These are phyloP conservation scores for Aspidapion aeneum DNA, from an alignment of 2,888 invertebrate genomes.

Conservation along the genomic window DNA sequence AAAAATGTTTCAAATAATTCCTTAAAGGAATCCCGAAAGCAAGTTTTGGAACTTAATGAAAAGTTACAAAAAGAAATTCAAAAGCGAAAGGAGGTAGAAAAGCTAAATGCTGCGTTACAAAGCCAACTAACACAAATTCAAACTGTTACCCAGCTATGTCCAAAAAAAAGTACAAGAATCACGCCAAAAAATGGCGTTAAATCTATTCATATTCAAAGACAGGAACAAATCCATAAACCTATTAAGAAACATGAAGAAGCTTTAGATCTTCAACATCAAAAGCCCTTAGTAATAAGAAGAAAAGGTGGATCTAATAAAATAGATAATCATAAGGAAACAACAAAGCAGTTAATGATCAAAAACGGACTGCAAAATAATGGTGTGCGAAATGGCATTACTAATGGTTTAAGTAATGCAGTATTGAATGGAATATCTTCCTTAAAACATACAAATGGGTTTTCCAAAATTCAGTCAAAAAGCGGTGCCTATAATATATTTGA, in stretches of 20 bases:
- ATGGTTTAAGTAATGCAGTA: not conserved
- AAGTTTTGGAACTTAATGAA: conserved; percentile 49
- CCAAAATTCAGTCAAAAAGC: conserved; percentile 20
- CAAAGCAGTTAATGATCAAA: conserved; percentile 7
- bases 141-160: conserved; percentile 22
- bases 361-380: conserved; percentile 24
- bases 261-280: conserved; percentile 2
- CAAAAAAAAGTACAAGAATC: conserved; percentile 21
- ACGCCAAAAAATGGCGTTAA: conserved; percentile 13
- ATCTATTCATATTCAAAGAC: not conserved
- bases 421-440: not conserved
- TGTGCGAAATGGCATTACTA: too few relatives aligned
- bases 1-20: conserved; percentile 14
- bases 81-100: conserved; percentile 60
- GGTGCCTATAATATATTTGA: conserved; percentile 38
- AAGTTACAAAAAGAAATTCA: conserved; percentile 60
- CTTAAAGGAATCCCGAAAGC: conserved; percentile 26
- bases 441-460: conserved; percentile 20
- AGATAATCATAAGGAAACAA: not conserved
- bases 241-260: conserved; percentile 7
- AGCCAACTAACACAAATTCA: conserved; percentile 57
- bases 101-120: conserved; percentile 57
- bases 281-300: conserved; percentile 5
- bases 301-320: not conserved
- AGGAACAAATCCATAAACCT: not conserved